Evolutionary conservation across 2,888 invertebrate species (phyloP).

Genomic region (Deilephila porcellus): DNA sequence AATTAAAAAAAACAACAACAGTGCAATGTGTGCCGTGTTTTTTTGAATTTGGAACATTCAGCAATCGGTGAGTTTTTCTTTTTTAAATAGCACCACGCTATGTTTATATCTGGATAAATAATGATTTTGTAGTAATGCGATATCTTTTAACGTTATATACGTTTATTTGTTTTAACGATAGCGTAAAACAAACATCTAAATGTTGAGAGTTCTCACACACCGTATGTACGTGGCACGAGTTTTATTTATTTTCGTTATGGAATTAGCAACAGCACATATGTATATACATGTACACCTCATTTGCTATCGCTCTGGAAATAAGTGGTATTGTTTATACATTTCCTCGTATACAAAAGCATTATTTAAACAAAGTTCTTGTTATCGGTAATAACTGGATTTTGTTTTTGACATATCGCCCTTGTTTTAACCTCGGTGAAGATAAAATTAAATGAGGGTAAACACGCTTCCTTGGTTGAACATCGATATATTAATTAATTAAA

Average conservation of each 20-base stretch:
- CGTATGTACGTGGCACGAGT: slow-evolving; percentile 23
- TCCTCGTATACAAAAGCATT: slow-evolving; percentile 10
- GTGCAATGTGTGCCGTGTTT: slow-evolving; percentile 41
- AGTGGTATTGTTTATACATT: slow-evolving; percentile 22
- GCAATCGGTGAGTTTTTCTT: slow-evolving; percentile 39
- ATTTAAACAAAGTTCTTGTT: background rate
- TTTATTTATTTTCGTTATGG: slow-evolving; percentile 42
- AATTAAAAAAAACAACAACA: slow-evolving; percentile 37
- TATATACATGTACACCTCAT: slow-evolving; percentile 19
- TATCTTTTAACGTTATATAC: slow-evolving; percentile 35
- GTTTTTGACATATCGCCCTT: slow-evolving; percentile 7
- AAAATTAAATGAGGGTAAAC: slow-evolving; percentile 6
- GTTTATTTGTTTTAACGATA: slow-evolving; percentile 35
- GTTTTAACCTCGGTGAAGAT: slow-evolving; percentile 10
- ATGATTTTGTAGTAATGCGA: slow-evolving; percentile 29
- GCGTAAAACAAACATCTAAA: slow-evolving; percentile 36
- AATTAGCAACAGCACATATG: slow-evolving; percentile 32
- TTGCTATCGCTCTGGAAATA: slow-evolving; percentile 25
- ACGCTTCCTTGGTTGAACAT: background rate
- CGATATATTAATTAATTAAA: background rate
- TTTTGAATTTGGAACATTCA: slow-evolving; percentile 42
- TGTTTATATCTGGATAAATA: slow-evolving; percentile 22
- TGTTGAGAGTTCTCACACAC: slow-evolving; percentile 35
- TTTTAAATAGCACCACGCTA: background rate
- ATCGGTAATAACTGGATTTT: slow-evolving; percentile 4